Evolutionary conservation across 1,140 invertebrate species (phyloP).

Genomic region (Zaprionus nigranus): DNA sequence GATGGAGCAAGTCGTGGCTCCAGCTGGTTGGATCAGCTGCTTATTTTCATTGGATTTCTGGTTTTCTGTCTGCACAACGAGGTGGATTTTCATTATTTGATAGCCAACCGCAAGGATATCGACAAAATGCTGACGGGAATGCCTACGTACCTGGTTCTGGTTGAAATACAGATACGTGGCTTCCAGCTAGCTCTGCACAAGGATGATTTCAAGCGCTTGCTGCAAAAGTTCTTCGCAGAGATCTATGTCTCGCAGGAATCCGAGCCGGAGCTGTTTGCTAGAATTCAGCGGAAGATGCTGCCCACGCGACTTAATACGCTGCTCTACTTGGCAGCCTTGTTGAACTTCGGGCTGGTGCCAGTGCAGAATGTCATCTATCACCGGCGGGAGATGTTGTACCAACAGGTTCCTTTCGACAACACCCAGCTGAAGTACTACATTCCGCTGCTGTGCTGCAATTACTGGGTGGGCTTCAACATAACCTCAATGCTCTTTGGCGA

Average conservation of each 20-base stretch:
- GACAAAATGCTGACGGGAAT: slow-evolving; percentile 66
- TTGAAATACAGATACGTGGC: slow-evolving; percentile 67
- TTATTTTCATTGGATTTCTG: slow-evolving; percentile 59
- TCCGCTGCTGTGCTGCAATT: slow-evolving; percentile 53
- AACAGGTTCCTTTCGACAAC: slow-evolving; percentile 65
- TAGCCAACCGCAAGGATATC: slow-evolving; percentile 54
- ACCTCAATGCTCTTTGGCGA: slow-evolving; percentile 67
- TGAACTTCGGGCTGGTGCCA: slow-evolving; percentile 59
- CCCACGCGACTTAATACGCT: slow-evolving; percentile 57
- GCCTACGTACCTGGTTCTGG: slow-evolving; percentile 65
- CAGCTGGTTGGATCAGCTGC: slow-evolving; percentile 33
- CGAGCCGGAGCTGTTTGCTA: slow-evolving; percentile 36
- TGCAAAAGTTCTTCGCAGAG: slow-evolving; percentile 64
- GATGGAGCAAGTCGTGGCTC: slow-evolving; percentile 33
- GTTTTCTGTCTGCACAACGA: slow-evolving; percentile 57
- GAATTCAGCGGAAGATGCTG: slow-evolving; percentile 59
- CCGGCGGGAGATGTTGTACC: slow-evolving; percentile 64
- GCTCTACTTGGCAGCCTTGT: slow-evolving; percentile 56
- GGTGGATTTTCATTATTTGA: slow-evolving; percentile 63
- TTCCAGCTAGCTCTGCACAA: slow-evolving; percentile 64
- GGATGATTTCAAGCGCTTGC: slow-evolving; percentile 47
- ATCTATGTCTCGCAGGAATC: slow-evolving; percentile 55
- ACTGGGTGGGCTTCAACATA: slow-evolving; percentile 68
- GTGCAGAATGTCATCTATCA: slow-evolving; percentile 59
- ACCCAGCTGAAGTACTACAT: slow-evolving; percentile 47